These are phyloP conservation scores for Atta cephalotes DNA, from an alignment of 1,140 invertebrate genomes.

Conservation along the genomic window DNA sequence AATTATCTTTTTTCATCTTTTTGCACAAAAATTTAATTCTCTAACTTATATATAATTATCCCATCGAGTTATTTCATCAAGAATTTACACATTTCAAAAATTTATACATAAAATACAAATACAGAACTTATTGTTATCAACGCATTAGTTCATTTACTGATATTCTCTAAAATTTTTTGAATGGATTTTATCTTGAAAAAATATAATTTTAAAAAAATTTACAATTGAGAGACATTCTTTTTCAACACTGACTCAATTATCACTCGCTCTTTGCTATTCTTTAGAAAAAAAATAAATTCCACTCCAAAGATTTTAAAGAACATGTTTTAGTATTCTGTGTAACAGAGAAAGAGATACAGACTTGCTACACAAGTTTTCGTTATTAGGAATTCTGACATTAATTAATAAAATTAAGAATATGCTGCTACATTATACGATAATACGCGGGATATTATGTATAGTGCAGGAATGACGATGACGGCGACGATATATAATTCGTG, in stretches of 20 bases:
- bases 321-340: neutral
- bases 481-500: conserved; percentile 35
- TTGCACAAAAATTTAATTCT: neutral
- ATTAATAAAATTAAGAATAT: conserved; percentile 13
- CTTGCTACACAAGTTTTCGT: neutral
- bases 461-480: conserved; percentile 34
- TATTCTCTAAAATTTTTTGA: too few relatives aligned
- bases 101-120: neutral
- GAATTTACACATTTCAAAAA: neutral
- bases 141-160: neutral
- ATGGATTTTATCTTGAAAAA: too few relatives aligned
- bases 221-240: too few relatives aligned
- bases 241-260: too few relatives aligned
- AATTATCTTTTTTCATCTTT: neutral
- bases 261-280: too few relatives aligned
- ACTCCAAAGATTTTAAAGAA: too few relatives aligned
- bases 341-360: neutral
- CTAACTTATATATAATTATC: neutral
- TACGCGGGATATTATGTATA: neutral
- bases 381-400: neutral
- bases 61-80: neutral
- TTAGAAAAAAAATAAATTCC: too few relatives aligned
- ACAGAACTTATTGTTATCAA: neutral
- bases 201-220: too few relatives aligned
- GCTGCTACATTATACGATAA: conserved; percentile 2